Evolutionary conservation across 2,113 vertebrate species (phyloP).

Genomic region (human): GRCh38 chrY:15193501-15194000

Average conservation of each 20-base stretch:
- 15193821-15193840: neutral
- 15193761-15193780: no score
- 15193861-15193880: fast-evolving
- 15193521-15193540: no score
- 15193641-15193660: neutral
- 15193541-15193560: neutral
- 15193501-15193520: no score
- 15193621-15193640: fast-evolving
- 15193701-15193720: no score
- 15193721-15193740: neutral
- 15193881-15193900: neutral
- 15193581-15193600: neutral
- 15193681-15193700: neutral
- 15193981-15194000: neutral
- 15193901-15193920: neutral
- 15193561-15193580: neutral
- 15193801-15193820: neutral
- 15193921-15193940: neutral
- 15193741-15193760: neutral
- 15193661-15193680: neutral
- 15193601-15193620: neutral
- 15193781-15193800: neutral
- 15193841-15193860: fast-evolving
- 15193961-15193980: neutral
- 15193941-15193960: no score